phyloP scores from a whole-genome alignment of 2,888 invertebrate species.

The Drosophila pseudotakahashii region DNA sequence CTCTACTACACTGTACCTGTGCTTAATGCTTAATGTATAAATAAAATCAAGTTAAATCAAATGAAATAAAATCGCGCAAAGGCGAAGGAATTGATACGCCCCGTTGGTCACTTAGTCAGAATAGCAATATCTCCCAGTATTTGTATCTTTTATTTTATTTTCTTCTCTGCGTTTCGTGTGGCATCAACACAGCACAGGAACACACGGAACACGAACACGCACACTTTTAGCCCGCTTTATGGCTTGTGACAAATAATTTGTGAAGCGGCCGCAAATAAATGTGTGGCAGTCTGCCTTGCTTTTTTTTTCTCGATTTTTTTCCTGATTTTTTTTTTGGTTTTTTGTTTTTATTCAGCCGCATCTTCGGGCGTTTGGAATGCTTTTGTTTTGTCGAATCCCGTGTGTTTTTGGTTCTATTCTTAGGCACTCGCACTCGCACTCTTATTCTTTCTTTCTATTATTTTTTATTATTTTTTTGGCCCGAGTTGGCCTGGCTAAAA shows the following conservation, averaged over 20 bases:
- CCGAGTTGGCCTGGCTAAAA: constrained; percentile 52
- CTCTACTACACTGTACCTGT: background rate
- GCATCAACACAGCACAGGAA: constrained; percentile 3
- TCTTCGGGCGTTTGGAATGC: constrained; percentile 62
- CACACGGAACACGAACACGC: constrained; percentile 4
- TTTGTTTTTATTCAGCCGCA: constrained; percentile 21
- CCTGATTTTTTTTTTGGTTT: background rate
- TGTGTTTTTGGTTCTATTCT: constrained; percentile 56
- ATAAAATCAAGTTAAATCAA: constrained; percentile 68
- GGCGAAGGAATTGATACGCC: constrained; percentile 72
- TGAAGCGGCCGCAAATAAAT: constrained; percentile 77
- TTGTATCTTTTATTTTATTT: constrained; percentile 4
- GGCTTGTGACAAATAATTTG: constrained; percentile 79
- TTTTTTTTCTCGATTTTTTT: background rate
- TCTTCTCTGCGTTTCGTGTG: background rate
- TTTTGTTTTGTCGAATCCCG: constrained; percentile 55
- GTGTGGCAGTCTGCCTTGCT: constrained; percentile 58
- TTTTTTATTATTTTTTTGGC: constrained; percentile 41
- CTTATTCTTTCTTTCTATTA: constrained; percentile 26
- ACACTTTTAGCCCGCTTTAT: constrained; percentile 57
- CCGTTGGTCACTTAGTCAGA: constrained; percentile 72
- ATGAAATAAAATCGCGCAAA: constrained; percentile 46
- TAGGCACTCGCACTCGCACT: constrained; percentile 58
- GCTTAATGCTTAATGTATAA: constrained; percentile 35
- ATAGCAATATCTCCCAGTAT: constrained; percentile 2